phyloP scores from a whole-genome alignment of 2,888 invertebrate species.

The Oxycera nigricornis region DNA sequence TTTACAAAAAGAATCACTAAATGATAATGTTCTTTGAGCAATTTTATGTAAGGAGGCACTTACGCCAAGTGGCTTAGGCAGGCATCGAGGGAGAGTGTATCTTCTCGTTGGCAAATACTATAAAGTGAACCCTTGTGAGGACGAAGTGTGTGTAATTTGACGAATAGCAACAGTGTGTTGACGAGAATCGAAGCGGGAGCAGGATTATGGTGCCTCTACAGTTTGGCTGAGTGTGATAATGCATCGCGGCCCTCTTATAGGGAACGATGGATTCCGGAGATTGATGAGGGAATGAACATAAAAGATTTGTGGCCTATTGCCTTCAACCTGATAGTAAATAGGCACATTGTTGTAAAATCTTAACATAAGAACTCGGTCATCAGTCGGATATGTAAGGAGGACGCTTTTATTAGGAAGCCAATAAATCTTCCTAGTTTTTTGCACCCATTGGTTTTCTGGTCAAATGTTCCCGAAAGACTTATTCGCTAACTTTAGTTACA shows the following conservation, averaged over 20 bases:
- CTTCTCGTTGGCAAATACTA: neutral
- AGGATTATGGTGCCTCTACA: neutral
- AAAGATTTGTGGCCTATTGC: conserved; percentile 2
- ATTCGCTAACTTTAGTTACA: too few relatives aligned
- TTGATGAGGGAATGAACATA: neutral
- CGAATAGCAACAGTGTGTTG: conserved; percentile 26
- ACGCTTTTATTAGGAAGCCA: neutral
- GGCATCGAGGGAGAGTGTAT: neutral
- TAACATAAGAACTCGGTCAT: neutral
- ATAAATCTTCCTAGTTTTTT: neutral
- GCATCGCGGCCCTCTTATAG: neutral
- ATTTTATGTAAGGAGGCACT: conserved; percentile 32
- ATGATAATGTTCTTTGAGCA: conserved; percentile 35
- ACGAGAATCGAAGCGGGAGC: neutral
- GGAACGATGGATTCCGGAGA: neutral
- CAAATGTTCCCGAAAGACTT: too few relatives aligned
- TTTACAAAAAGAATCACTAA: conserved; percentile 36
- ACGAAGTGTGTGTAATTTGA: conserved; percentile 8
- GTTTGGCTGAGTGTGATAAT: neutral
- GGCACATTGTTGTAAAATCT: neutral
- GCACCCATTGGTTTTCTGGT: too few relatives aligned
- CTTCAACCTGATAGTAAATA: neutral
- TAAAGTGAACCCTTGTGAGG: conserved; percentile 5
- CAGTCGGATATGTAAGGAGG: neutral
- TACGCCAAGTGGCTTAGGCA: conserved; percentile 20